Conservation (phyloP, 1,140 invertebrate species). For the Alviniconcha marisindica region DNA sequence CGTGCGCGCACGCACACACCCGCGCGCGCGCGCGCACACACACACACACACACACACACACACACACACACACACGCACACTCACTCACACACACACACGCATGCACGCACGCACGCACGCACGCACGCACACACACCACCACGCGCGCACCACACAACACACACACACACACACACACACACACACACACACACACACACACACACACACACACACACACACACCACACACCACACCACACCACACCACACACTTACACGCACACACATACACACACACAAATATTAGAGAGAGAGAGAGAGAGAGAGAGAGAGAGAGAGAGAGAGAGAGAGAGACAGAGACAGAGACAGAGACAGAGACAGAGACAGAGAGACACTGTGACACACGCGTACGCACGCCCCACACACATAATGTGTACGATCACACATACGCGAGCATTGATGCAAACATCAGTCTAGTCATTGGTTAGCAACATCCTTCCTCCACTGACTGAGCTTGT, state of each 20-base stretch:
- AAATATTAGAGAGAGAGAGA: background rate
- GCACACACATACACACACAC: too few species aligned
- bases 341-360: background rate
- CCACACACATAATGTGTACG: too few species aligned
- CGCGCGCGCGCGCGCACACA: background rate
- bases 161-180: background rate
- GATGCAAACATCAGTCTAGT: too few species aligned
- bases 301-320: background rate
- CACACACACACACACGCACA: slow-evolving; percentile 23
- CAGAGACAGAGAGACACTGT: background rate
- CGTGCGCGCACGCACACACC: background rate
- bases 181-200: background rate
- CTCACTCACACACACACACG: background rate
- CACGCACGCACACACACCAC: background rate
- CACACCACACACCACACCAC: background rate
- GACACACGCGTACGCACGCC: too few species aligned
- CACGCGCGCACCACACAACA: background rate
- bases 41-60: slow-evolving; percentile 14
- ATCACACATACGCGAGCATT: too few species aligned
- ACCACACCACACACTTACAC: too few species aligned
- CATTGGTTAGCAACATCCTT: too few species aligned
- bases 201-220: background rate
- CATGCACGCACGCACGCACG: background rate
- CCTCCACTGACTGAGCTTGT: too few species aligned
- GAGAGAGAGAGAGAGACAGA: background rate